Base-by-base conservation (phyloP, 2,888 invertebrate species). In the Cheilosia impressa region DNA sequence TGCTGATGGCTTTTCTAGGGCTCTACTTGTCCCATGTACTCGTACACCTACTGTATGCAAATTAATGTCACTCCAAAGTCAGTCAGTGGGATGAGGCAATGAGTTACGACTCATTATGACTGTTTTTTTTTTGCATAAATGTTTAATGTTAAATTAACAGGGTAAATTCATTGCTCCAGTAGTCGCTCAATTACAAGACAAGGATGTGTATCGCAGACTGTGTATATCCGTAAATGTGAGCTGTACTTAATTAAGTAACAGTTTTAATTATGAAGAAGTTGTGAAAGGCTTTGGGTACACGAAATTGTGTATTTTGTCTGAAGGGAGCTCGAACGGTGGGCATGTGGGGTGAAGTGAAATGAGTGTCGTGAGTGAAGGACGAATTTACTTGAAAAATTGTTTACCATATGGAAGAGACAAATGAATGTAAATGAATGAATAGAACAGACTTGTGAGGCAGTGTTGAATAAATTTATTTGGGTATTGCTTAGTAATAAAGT, bases 231-330 rank as follows among this genome's bases (percentile, higher is more conserved):
- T 27, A 13, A 6, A 22, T 5, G 22, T 58, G 31, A 19, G 60
- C 53, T n/a, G 34, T 63, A 57, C 63, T 69, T 78, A 78, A 78
- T 78, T 78, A 78, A 78, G 63, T 53, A 55, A 69, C 78, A 57
- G 63, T 78, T 78, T 63, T 69, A 78, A 69, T 78, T 78, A 78
- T 55, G 50, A 63, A 55, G 41, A 60, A 55, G 55, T 45, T 63
- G 22, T 55, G 55, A 63, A 78, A 63, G 63, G 47, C 55, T 50
- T 71, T 55, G 38, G 38, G 38, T 38, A 38, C 2, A 47, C 58
- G 60, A 22, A 47, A 52, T 71, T 63, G 63, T 71, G 69, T 62
- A 78, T 71, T 69, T 41, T 78, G 31, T 68, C 53, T 45, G 53
- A 53, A 13, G 17, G 34, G 62, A 69, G 10, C 10, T 3, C 17